Base-by-base conservation (phyloP, 2,113 vertebrate genomes). In the Cnemophilus loriae region DNA sequence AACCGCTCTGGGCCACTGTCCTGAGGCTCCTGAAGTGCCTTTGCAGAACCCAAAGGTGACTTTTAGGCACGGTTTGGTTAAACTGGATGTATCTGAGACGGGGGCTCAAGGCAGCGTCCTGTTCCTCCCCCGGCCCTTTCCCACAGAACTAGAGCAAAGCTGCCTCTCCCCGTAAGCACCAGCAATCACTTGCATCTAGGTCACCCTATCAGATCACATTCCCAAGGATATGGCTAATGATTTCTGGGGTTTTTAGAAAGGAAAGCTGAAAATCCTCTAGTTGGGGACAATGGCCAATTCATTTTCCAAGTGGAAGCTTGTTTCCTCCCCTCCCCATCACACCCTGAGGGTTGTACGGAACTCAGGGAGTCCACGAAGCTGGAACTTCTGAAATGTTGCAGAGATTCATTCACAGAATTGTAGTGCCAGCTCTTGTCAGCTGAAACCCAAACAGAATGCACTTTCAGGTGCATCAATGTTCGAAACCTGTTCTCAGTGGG, bases 191-290 rank as follows among this genome's bases (percentile, higher is more conserved):
- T 78, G 88, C 88, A 95, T 95, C 64, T 97, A 90, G 88, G 88
- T 96, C 93, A 97, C 60, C 26, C 19, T 53, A 67, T 78, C n/a
- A 80, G 75, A 86, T 75, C 52, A 23, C 79, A 78, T 89, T 95
- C 88, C 73, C 76, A 68, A 60, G 85, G 41, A 95, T 60, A 53
- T 78, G 33, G 71, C 87, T 90, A 90, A 93, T 86, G 60, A 86
- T 88, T 94, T 95, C 42, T 63, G 50, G 30, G 32, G 9, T 11
- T 86, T 93, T 92, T 59, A 74, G 64, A 94, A 89, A 70, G 7
- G 44, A 93, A 92, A 95, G 60, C 68, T 87, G 83, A 90, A 96
- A 94, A 96, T 94, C 85, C 71, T 92, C 53, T 53, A 56, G 26
- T 2, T 75, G 37, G 26, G n/a, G 44, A 93, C 85, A 94, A 94